A percentile compares a stretch with the other conserved stretches of the same genome.
Evolutionary conservation across 2,113 vertebrate genomes (phyloP).

Genomic region (Aegotheles bennettii): DNA sequence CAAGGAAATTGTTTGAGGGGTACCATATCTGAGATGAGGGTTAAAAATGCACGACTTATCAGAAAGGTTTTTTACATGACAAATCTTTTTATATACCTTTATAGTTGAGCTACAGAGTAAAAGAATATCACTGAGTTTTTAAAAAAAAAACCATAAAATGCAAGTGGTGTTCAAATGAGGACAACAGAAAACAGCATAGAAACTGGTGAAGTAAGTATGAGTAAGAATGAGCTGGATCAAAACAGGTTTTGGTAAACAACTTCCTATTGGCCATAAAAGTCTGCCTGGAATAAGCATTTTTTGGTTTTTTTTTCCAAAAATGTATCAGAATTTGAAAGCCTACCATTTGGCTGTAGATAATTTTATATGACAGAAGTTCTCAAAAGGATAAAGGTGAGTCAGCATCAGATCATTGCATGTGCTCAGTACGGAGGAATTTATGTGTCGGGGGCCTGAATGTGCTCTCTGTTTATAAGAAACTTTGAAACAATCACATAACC

Average conservation of each 20-base stretch:
- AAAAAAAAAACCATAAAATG: neutral
- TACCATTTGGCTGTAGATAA: neutral
- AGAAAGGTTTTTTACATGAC: neutral
- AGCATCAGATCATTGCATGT: neutral
- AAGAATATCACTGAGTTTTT: neutral
- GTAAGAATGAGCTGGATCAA: neutral
- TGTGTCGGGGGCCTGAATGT: no score
- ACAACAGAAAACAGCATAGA: neutral
- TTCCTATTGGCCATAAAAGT: neutral
- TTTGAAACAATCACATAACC: no score
- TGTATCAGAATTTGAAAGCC: neutral
- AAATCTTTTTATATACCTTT: neutral
- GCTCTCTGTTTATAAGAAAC: no score
- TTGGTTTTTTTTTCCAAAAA: neutral
- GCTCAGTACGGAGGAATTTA: neutral
- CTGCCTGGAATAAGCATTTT: neutral
- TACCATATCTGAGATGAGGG: neutral
- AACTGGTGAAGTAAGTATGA: neutral
- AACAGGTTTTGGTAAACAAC: neutral
- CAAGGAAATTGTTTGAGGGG: neutral
- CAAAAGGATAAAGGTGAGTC: neutral
- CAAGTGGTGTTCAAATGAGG: neutral
- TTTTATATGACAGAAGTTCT: neutral
- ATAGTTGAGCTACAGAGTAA: neutral
- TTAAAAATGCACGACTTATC: neutral